Evolutionary conservation across 2,888 invertebrate genomes (phyloP), one percentile per base, ranked within the genome.

Genomic region (Ochropleura plecta): DNA sequence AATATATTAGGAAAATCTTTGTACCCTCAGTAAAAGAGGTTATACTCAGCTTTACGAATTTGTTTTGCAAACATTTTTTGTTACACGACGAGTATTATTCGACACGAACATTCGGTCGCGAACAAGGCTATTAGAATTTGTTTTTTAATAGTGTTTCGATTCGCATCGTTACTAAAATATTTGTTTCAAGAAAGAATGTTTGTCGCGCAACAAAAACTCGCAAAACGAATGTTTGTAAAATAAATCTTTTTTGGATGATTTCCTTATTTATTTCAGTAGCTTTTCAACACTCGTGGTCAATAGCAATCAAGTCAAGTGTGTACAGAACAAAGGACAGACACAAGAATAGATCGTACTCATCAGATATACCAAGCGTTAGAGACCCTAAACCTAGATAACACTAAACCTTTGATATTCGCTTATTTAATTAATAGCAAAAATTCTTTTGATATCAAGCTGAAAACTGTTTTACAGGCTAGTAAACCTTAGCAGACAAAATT

Each of bases 321-420:
- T 67, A 51, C 20, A 60, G 30, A 77, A 68, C 20, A 53, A 60
- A 68, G 40, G 42, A 51, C 5, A 51, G 18, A 59, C 20, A 55
- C 46, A 67, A 59, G 6, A 42, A 51, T 51, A 16, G 5, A 51
- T 20, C 20, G 6, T 42, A 30, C 18, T 44, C 44, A 44, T 76
- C 12, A 59, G 49, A 57, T 57, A 53, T 12, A n/a, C 30, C 16
- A 49, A 10, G n/a, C 30, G 42, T 51, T 53, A 7, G 7, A 60
- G 7, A n/a, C 2, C 18, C 2, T 20, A 30, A 49, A 10, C 20
- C 40, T 14, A 42, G 20, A 64, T 59, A 64, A 20, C 16, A 40
- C 9, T 49, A 18, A 14, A 59, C 14, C 20, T 77, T 51, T 67
- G n/a, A 20, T 46, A 40, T 60, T 53, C 7, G 9, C 30, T 68